These are phyloP conservation scores for Melanotaenia duboulayi DNA, from an alignment of 2,113 vertebrate species.

Conservation along the genomic window DNA sequence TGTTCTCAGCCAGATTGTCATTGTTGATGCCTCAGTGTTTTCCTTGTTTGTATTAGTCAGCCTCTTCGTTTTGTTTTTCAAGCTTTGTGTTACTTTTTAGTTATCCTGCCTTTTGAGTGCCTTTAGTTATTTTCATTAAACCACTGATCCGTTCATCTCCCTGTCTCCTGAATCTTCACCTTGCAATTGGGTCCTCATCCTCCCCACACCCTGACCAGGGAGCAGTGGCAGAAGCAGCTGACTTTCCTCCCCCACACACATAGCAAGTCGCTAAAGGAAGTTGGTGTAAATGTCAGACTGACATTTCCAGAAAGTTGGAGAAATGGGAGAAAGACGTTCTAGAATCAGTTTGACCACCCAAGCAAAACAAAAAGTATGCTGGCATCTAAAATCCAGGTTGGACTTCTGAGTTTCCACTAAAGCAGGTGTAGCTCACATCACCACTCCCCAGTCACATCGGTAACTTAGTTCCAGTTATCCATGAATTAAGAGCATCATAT, in stretches of 20 bases:
- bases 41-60: too few relatives aligned
- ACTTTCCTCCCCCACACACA: not conserved
- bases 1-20: too few relatives aligned
- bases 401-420: not conserved
- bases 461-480: constrained; percentile 1
- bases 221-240: not conserved
- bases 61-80: too few relatives aligned
- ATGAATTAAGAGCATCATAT: not conserved
- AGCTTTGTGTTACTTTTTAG: too few relatives aligned
- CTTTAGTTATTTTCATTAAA: too few relatives aligned
- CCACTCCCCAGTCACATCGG: constrained; percentile 7
- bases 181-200: too few relatives aligned
- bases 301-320: constrained; percentile 20
- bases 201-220: too few relatives aligned
- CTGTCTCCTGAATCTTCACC: too few relatives aligned
- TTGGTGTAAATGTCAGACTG: constrained; percentile 9
- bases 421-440: not conserved
- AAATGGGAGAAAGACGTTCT: constrained; percentile 4
- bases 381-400: constrained; percentile 10
- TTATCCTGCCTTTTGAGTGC: too few relatives aligned
- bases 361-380: not conserved
- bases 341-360: not conserved
- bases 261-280: not conserved
- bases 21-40: too few relatives aligned
- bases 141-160: too few relatives aligned